A percentile compares a stretch with the other conserved stretches of the same genome.
Evolutionary conservation across 2,113 vertebrate species (phyloP).

Genomic region (Alectura lathami): DNA sequence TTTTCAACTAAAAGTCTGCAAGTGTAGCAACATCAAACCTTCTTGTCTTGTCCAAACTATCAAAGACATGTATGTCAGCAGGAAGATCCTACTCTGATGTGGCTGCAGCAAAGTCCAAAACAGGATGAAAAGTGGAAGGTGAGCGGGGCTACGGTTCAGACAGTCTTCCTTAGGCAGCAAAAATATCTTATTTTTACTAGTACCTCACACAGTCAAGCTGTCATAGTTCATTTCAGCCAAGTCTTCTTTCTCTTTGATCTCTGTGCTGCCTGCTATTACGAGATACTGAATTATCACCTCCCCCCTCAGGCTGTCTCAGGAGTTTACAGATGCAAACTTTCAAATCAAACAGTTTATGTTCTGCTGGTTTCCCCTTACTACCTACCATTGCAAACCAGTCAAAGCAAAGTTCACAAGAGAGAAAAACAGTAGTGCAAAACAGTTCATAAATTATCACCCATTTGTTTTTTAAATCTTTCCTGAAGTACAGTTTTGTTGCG

Average conservation of each 20-base stretch:
- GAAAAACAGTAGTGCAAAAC: background rate
- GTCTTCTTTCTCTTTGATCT: conserved; percentile 54
- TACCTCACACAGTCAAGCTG: conserved; percentile 40
- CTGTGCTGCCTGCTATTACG: conserved; percentile 5
- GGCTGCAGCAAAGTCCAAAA: background rate
- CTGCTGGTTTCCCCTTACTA: background rate
- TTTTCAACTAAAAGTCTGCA: background rate
- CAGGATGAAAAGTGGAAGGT: background rate
- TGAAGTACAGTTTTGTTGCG: background rate
- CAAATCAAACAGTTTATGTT: conserved; percentile 20
- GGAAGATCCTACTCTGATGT: background rate
- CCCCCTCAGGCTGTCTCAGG: conserved; percentile 26
- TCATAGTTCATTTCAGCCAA: conserved; percentile 15
- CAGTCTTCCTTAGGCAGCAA: background rate
- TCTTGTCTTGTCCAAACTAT: background rate
- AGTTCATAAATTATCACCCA: background rate
- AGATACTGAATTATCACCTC: conserved; percentile 49
- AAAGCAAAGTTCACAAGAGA: background rate
- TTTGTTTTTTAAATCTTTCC: background rate
- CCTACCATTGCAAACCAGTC: background rate
- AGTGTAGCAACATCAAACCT: background rate
- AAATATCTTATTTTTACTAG: conserved; percentile 6
- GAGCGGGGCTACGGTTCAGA: background rate
- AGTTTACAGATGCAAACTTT: conserved; percentile 50
- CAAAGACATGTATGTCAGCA: background rate